These are phyloP conservation scores for Rhea pennata DNA, from an alignment of 2,113 vertebrate genomes.

Conservation along the genomic window DNA sequence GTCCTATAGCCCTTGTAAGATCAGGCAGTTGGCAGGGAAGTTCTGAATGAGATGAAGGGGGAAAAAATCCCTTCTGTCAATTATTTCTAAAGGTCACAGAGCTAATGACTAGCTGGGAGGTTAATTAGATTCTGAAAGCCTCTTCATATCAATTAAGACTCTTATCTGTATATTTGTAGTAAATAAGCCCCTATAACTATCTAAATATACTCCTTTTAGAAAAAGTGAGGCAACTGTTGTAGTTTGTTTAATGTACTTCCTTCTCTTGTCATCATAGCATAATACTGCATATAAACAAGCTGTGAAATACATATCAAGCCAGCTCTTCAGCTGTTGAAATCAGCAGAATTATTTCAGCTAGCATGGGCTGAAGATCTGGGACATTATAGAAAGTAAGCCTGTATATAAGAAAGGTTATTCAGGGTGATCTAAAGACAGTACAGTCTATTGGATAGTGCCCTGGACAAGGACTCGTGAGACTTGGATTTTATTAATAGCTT, in stretches of 20 bases:
- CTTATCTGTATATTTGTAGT: conserved; percentile 74
- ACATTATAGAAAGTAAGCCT: conserved; percentile 48
- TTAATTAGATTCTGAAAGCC: conserved; percentile 97
- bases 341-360: conserved; percentile 17
- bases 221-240: conserved; percentile 47
- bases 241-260: conserved; percentile 34
- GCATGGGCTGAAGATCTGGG: conserved; percentile 36
- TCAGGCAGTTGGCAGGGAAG: conserved; percentile 73
- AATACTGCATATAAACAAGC: conserved; percentile 5
- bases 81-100: conserved; percentile 98
- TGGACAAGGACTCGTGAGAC: conserved; percentile 42
- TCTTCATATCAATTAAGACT: conserved; percentile 83
- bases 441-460: conserved; percentile 46
- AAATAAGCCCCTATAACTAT: conserved; percentile 74
- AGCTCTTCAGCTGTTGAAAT: conserved; percentile 4
- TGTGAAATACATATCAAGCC: background rate
- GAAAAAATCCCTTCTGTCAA: conserved; percentile 84
- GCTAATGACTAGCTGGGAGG: conserved; percentile 96
- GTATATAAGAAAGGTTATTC: conserved; percentile 48
- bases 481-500: conserved; percentile 59
- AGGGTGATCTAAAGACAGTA: conserved; percentile 56
- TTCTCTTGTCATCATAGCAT: conserved; percentile 23
- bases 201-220: conserved; percentile 53
- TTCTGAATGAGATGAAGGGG: conserved; percentile 78
- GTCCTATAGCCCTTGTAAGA: conserved; percentile 39